Percentiles rank a stretch among this genome's conserved stretches.
Conservation (phyloP, 2,113 vertebrate species). For the Cervus canadensis region DNA sequence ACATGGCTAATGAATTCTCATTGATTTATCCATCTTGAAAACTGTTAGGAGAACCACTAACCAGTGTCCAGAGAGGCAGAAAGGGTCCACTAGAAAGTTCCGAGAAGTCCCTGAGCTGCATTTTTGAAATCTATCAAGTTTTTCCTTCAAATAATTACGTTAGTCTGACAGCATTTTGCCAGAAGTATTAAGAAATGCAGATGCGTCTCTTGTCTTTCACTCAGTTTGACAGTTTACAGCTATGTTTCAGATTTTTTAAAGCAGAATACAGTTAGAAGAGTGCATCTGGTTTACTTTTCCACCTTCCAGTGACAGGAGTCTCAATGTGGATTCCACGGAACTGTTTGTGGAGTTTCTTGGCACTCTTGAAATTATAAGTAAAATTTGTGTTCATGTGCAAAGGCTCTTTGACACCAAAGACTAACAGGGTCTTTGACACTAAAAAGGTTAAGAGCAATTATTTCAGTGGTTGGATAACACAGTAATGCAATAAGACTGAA, state of each 20-base stretch:
- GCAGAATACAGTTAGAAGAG: background rate
- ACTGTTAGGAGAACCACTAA: background rate
- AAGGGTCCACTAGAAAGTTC: background rate
- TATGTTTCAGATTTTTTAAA: background rate
- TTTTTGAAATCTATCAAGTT: background rate
- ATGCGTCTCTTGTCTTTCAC: background rate
- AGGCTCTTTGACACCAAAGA: background rate
- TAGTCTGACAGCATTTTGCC: background rate
- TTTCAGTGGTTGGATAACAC: background rate
- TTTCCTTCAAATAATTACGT: background rate
- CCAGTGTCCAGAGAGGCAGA: background rate
- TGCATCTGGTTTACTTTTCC: background rate
- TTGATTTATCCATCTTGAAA: background rate
- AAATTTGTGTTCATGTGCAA: background rate
- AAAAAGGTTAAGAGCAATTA: background rate
- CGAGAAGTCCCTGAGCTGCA: background rate
- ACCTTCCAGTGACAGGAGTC: background rate
- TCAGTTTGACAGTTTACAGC: background rate
- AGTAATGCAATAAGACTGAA: background rate
- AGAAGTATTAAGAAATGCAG: background rate
- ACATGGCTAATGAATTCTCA: background rate
- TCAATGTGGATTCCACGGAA: background rate
- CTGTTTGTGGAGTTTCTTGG: background rate
- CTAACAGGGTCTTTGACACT: background rate
- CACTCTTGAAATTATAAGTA: background rate